phyloP scores from a whole-genome alignment of 2,797 vertebrate genomes.

The Danio jaintianensis region DNA sequence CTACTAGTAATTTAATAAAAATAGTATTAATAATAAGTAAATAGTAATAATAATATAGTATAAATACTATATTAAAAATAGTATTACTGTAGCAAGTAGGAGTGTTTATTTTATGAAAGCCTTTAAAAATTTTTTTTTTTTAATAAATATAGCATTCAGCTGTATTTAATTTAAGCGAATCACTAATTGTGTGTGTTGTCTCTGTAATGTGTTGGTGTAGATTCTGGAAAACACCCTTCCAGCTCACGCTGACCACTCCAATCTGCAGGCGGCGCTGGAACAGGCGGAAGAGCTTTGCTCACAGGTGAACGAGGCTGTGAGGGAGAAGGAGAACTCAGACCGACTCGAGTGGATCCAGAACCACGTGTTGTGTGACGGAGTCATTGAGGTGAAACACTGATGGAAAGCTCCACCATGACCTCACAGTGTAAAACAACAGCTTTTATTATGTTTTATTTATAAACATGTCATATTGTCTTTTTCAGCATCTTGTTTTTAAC shows the following conservation, averaged over 20 bases:
- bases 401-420: background rate
- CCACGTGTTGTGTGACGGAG: conserved; percentile 90
- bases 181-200: background rate
- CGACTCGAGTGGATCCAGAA: conserved; percentile 95
- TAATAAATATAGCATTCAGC: background rate
- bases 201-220: conserved; percentile 70
- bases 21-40: too few species aligned
- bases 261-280: conserved; percentile 87
- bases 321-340: conserved; percentile 95
- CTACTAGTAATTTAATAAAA: too few species aligned
- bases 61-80: too few species aligned
- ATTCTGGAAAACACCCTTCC: conserved; percentile 93
- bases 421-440: conserved; percentile 2
- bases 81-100: too few species aligned
- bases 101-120: too few species aligned
- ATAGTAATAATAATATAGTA: too few species aligned
- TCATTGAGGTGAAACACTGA: conserved; percentile 82
- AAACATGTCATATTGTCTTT: conserved; percentile 12
- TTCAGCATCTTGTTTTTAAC: conserved; percentile 90
- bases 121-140: too few species aligned
- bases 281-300: conserved; percentile 91
- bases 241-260: conserved; percentile 82
- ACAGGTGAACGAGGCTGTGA: conserved; percentile 94
- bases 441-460: conserved; percentile 1
- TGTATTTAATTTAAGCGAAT: background rate